Evolutionary conservation across 2,113 vertebrate genomes (phyloP).

Genomic region (Pseudopipra pipra): DNA sequence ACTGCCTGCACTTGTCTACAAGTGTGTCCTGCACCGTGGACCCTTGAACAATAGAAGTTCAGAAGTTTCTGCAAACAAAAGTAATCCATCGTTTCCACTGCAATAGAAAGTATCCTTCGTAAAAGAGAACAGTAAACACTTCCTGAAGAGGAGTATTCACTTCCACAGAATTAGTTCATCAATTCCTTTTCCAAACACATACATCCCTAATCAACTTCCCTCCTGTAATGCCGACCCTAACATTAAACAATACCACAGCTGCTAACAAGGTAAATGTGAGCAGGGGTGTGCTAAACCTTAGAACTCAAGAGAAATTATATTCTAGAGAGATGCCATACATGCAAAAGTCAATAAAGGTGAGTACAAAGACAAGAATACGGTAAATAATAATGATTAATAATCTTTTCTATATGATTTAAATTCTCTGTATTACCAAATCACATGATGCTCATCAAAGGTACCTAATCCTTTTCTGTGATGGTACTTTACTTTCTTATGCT

Average conservation of each 20-base stretch:
- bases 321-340: not conserved
- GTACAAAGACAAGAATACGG: not conserved
- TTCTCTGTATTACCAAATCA: not conserved
- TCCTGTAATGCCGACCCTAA: not conserved
- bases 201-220: not conserved
- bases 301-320: not conserved
- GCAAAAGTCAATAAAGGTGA: not conserved
- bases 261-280: not conserved
- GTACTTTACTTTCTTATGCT: not conserved
- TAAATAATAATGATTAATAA: not conserved
- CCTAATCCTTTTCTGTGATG: not conserved
- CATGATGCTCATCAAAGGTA: not conserved
- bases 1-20: not conserved
- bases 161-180: not conserved
- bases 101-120: not conserved
- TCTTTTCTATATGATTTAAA: not conserved
- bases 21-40: not conserved
- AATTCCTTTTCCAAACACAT: not conserved
- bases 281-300: not conserved
- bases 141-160: not conserved
- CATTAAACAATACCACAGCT: not conserved
- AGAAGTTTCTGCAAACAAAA: conserved; percentile 1
- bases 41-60: conserved; percentile 22
- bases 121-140: not conserved
- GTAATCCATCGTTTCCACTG: conserved; percentile 7